Percentiles rank a stretch among this genome's conserved stretches.
Evolutionary conservation across 2,113 vertebrate species (phyloP).

Genomic region (Sylvia atricapilla): DNA sequence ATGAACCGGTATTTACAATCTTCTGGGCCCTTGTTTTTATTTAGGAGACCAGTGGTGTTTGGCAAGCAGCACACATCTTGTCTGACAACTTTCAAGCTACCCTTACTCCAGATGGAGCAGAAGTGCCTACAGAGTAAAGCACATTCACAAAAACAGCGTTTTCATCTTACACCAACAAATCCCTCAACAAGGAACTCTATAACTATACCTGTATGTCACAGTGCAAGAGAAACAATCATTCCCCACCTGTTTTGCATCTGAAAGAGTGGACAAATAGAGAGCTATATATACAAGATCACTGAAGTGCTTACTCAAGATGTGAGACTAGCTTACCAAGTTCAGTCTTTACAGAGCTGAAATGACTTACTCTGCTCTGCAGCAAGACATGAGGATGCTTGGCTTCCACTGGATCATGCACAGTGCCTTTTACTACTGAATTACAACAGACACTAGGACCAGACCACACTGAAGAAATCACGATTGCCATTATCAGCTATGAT

Average conservation of each 20-base stretch:
- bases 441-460: neutral
- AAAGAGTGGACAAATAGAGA: neutral
- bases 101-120: neutral
- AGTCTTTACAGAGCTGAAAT: neutral
- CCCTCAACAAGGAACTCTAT: neutral
- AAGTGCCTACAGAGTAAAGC: neutral
- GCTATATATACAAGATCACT: neutral
- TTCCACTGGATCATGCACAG: neutral
- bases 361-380: neutral
- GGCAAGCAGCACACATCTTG: neutral
- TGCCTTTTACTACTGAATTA: neutral
- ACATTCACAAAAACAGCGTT: rapidly evolving
- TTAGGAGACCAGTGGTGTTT: neutral
- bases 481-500: neutral
- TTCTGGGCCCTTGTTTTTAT: neutral
- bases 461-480: neutral
- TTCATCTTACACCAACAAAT: neutral
- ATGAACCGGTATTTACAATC: neutral
- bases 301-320: neutral
- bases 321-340: neutral
- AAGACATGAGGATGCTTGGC: neutral
- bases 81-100: neutral
- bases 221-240: neutral
- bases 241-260: rapidly evolving
- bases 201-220: neutral